Evolutionary conservation across 2,113 vertebrate species (phyloP), one percentile per base, ranked within the genome.

Genomic region (Echinops telfairi): DNA sequence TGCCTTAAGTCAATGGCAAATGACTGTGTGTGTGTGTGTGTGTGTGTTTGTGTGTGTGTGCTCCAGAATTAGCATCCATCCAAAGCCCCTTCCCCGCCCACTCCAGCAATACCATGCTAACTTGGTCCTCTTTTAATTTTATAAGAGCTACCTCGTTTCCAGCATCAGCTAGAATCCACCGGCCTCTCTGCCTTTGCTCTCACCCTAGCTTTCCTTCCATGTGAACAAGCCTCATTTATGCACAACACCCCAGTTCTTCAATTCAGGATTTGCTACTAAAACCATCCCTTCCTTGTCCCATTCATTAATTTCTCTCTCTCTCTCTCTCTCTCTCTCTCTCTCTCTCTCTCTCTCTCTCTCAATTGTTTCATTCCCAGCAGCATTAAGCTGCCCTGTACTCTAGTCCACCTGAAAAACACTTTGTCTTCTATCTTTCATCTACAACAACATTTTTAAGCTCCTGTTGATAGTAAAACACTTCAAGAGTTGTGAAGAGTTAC

Each of bases 51-150:
- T 23, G 11, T 78, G 27, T 11, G 31, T n/a, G 23, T 31, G 77
- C 40, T 81, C 27, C 40, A 53, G 47, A 53, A 53, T 79, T 64
- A 70, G 43, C 43, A 64, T 14, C 2, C 4, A n/a, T 58, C 19
- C 58, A 8, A 16, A n/a, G 68, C 17, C 23, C 7, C 47, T 66
- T 47, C 53, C 31, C 27, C 31, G 23, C 29, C 66, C 36, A 0
- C 60, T 68, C 20, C 22, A 29, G 70, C 36, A 60, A 1, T 25
- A 20, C 31, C 43, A 36, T 36, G 1, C 60, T 66, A 8, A 47
- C 38, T 57, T 92, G 58, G 15, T 25, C 47, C 58, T 29, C 19
- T 71, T 93, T 93, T 93, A 77, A 84, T 64, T 87, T 83, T 38
- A 36, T 15, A 19, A 57, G 60, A 77, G 36, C 7, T 0, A 2